A percentile compares a stretch with the other conserved stretches of the same genome.
Evolutionary conservation across 1,140 invertebrate genomes (phyloP).

Genomic region (Meloidogyne chitwoodi): DNA sequence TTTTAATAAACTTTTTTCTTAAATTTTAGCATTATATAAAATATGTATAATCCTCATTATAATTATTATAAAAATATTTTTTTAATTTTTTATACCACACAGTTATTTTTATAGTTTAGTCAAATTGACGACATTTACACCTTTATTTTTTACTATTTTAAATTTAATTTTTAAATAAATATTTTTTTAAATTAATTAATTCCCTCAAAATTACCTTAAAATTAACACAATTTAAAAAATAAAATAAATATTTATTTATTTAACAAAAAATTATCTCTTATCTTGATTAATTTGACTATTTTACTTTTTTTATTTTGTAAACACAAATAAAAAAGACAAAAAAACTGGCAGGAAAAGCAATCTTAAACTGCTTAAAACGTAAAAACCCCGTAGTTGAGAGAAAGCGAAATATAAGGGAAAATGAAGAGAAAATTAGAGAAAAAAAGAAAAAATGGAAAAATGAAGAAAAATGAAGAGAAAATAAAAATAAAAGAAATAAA

Average conservation of each 20-base stretch:
- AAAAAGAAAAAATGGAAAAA: neutral
- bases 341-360: neutral
- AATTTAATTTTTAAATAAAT: no score
- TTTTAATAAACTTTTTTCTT: no score
- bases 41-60: no score
- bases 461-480: neutral
- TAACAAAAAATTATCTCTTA: neutral
- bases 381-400: neutral
- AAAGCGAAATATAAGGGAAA: neutral
- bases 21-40: no score
- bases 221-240: no score
- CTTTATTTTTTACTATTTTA: no score
- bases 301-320: neutral
- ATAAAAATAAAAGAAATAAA: neutral
- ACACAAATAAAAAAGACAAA: neutral
- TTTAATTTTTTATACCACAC: no score
- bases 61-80: no score
- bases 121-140: no score
- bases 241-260: neutral
- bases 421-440: neutral
- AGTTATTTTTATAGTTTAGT: no score
- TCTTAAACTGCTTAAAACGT: neutral
- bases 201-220: no score
- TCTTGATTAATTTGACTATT: neutral
- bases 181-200: no score